Conservation (phyloP, 1,140 invertebrate genomes). For the Anoplolepis gracilipes region DNA sequence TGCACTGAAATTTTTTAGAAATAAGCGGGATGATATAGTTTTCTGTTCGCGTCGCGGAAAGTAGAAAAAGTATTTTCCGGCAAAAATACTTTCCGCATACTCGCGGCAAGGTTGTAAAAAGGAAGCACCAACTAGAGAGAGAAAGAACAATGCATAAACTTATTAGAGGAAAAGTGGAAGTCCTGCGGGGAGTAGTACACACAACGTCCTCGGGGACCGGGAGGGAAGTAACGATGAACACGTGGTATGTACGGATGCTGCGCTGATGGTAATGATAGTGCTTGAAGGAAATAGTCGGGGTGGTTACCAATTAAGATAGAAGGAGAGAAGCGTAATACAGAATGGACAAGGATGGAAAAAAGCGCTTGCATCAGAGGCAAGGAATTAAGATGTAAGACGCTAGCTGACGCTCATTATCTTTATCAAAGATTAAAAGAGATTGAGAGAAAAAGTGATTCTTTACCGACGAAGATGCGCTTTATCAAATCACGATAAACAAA, state of each 20-base stretch:
- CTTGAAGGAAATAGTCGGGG: constrained; percentile 22
- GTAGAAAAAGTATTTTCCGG: constrained; percentile 18
- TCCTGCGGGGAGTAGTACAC: constrained; percentile 10
- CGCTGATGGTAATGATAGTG: constrained; percentile 31
- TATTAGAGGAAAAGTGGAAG: constrained; percentile 44
- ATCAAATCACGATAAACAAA: not conserved
- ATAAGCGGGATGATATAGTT: not conserved
- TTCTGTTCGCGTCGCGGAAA: not conserved
- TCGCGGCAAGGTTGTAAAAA: constrained; percentile 7
- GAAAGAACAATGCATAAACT: constrained; percentile 61
- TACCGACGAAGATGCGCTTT: not conserved
- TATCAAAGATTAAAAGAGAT: not conserved
- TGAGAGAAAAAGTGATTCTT: not conserved
- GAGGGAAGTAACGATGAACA: not conserved
- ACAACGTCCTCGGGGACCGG: not conserved
- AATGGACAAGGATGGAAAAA: constrained; percentile 27
- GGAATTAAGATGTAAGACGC: not conserved
- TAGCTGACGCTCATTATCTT: not conserved
- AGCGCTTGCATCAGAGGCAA: not conserved
- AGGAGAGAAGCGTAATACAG: constrained; percentile 26
- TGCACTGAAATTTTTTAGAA: not conserved
- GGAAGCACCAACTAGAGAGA: constrained; percentile 12
- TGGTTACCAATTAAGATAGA: not conserved
- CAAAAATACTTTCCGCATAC: constrained; percentile 7
- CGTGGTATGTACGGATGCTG: constrained; percentile 4